Evolutionary conservation across 2,888 invertebrate genomes (phyloP).

Genomic region (Pristionchus exspectatus): DNA sequence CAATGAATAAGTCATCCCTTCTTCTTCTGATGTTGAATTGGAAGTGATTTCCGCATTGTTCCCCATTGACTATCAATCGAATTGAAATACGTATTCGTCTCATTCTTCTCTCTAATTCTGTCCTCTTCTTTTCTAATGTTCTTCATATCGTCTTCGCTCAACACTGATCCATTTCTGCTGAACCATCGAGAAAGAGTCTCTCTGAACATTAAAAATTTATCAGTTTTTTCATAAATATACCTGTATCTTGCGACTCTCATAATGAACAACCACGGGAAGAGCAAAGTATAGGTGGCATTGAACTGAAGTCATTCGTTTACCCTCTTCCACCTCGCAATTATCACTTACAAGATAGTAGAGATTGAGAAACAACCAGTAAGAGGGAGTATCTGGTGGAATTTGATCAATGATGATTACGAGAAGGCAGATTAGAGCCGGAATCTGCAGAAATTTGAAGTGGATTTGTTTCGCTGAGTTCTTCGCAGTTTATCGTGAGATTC

Average conservation of each 20-base stretch:
- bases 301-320: neutral
- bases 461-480: neutral
- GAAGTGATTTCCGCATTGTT: neutral
- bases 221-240: neutral
- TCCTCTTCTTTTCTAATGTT: neutral
- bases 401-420: neutral
- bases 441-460: neutral
- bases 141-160: neutral
- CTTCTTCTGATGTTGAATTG: neutral
- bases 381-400: too few relatives aligned
- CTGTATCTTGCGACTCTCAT: neutral
- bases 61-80: neutral
- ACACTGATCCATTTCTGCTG: neutral
- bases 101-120: neutral
- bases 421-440: conserved; percentile 1
- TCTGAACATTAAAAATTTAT: neutral
- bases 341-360: conserved; percentile 30
- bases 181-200: neutral
- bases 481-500: neutral
- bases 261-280: conserved; percentile 45
- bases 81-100: neutral
- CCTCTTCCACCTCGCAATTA: neutral
- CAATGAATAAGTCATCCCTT: neutral
- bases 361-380: neutral
- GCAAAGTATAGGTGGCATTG: conserved; percentile 32